Evolutionary conservation across 53 echinoderm and acorn worm genomes (phyloP), one percentile per base, ranked within the genome.

Genomic region (Astropecten irregularis): DNA sequence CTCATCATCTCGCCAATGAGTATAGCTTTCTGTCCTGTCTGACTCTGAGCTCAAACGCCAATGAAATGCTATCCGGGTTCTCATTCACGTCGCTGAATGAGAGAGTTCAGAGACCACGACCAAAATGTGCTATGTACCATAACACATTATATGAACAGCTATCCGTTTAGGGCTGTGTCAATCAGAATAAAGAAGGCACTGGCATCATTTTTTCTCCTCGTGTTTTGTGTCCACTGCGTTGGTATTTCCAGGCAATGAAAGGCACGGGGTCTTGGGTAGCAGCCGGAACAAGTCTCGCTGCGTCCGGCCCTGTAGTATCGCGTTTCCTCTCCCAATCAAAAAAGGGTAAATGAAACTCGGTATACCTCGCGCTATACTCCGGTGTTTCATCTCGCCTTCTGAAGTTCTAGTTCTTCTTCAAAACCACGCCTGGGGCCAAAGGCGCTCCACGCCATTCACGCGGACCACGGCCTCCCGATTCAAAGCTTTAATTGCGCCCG

Each of bases 71-170:
- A 65, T 18, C 19, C 65, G 4, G 29, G 3, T 9, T 0, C 19
- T 4, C 36, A 13, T 65, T 65, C 65, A 65, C 36, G 21, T 3
- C 5, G 15, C 4, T 65, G 38, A 65, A 65, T 65, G 22, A 35
- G 20, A 65, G 35, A 65, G 65, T 65, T 65, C 65, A 65, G 65
- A 37, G n/a, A 21, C 65, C 65, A n/a, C 37, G 58, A 18, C 10
- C 29, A 36, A 40, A 39, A 76, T 55, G 38, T 56, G 20, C 28
- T 8, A 76, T 54, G 26, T 39, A 56, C 59, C 56, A 76, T 57
- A 76, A 76, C 76, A 76, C 76, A 76, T 76, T 76, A 76, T 76
- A 26, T 40, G 13, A 46, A 9, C 35, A 39, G 38, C 67, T 37
- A 67, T 67, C 40, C 35, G 5, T 37, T 21, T n/a, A n/a, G 29